Percentiles rank a stretch among this genome's conserved stretches.
phyloP scores from a whole-genome alignment of 2,113 vertebrate species.

The Callithrix jacchus region DNA sequence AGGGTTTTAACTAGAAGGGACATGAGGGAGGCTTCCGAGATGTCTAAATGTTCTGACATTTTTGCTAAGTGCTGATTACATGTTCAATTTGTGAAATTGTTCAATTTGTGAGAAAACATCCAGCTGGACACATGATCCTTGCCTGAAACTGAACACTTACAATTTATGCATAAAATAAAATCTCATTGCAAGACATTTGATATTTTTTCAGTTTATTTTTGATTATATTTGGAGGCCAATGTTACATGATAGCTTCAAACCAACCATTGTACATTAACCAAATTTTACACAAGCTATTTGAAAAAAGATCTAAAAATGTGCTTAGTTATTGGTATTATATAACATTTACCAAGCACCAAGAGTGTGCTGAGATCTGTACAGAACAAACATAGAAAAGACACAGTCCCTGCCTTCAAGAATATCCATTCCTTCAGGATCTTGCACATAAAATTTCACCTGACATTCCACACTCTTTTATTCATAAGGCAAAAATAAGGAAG shows the following conservation, averaged over 20 bases:
- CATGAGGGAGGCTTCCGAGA: too few relatives aligned
- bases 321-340: constrained; percentile 69
- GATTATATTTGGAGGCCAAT: constrained; percentile 81
- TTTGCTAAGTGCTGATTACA: background rate
- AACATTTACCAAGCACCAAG: constrained; percentile 74
- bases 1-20: background rate
- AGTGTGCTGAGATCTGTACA: constrained; percentile 54
- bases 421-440: background rate
- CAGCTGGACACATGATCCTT: background rate
- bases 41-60: background rate
- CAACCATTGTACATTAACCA: constrained; percentile 80
- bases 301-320: constrained; percentile 79
- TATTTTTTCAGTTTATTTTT: constrained; percentile 82
- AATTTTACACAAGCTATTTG: constrained; percentile 75
- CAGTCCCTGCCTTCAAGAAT: constrained; percentile 33
- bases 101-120: background rate
- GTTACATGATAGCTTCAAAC: constrained; percentile 83
- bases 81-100: background rate
- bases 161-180: background rate
- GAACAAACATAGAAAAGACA: constrained; percentile 51
- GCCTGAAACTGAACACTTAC: background rate
- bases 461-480: constrained; percentile 77
- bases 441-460: constrained; percentile 57
- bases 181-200: background rate
- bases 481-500: constrained; percentile 87